Evolutionary conservation across 2,797 vertebrate genomes (phyloP).

Genomic region (Fistularia tabacaria): DNA sequence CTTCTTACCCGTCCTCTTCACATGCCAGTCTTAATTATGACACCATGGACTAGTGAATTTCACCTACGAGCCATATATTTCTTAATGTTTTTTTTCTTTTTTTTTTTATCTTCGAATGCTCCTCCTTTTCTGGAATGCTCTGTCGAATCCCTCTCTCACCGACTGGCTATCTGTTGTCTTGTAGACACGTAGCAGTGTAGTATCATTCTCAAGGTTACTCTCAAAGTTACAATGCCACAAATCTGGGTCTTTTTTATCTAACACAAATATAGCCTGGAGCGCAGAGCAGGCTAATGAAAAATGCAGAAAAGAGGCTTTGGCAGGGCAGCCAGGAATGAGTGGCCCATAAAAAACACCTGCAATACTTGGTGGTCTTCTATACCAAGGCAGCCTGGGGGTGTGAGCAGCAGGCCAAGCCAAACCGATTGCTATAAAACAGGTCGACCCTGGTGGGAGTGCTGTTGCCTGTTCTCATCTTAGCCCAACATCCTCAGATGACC

Average conservation of each 20-base stretch:
- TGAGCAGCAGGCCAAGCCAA: conserved; percentile 34
- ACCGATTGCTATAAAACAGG: conserved; percentile 47
- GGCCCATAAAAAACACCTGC: conserved; percentile 53
- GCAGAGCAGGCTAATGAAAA: conserved; percentile 28
- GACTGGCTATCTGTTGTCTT: conserved; percentile 1
- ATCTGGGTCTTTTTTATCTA: conserved; percentile 40
- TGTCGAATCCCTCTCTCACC: conserved; percentile 38
- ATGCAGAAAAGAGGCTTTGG: conserved; percentile 34
- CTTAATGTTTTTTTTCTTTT: conserved; percentile 15
- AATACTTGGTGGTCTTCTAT: conserved; percentile 50
- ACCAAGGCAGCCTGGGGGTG: conserved; percentile 41
- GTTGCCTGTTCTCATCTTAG: conserved; percentile 43
- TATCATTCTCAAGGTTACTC: conserved; percentile 50
- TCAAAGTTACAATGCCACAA: conserved; percentile 29
- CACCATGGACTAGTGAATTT: conserved; percentile 31
- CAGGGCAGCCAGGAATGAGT: conserved; percentile 28
- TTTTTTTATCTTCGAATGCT: conserved; percentile 30
- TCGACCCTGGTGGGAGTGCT: conserved; percentile 45
- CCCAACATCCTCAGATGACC: conserved; percentile 40
- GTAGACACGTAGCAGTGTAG: conserved; percentile 6
- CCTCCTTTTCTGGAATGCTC: conserved; percentile 28
- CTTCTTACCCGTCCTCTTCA: conserved; percentile 16
- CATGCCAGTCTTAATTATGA: conserved; percentile 27
- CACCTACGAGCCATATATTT: conserved; percentile 11
- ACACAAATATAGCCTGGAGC: conserved; percentile 36